A percentile compares a stretch with the other conserved stretches of the same genome.
Conservation (phyloP, 2,888 invertebrate species). For the Drosophila neutralis region DNA sequence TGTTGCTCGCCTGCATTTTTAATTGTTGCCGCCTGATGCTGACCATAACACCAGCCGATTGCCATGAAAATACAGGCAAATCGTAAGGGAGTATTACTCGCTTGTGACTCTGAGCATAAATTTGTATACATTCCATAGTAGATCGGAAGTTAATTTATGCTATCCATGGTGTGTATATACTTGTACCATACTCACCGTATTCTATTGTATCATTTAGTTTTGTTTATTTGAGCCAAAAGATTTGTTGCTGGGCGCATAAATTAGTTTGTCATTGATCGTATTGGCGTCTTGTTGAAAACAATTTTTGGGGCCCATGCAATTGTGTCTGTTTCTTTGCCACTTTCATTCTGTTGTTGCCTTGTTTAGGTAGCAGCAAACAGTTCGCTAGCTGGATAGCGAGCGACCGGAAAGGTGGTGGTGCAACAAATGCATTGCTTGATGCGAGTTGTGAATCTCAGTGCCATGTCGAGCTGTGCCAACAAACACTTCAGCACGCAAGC, state of each 20-base stretch:
- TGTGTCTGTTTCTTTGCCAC: slow-evolving; percentile 30
- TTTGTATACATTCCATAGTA: slow-evolving; percentile 67
- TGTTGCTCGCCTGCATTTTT: slow-evolving; percentile 71
- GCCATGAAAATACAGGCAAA: slow-evolving; percentile 2
- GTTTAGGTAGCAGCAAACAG: slow-evolving; percentile 42
- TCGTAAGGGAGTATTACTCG: slow-evolving; percentile 13
- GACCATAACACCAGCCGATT: slow-evolving; percentile 74
- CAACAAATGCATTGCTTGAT: slow-evolving; percentile 50
- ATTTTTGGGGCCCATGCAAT: slow-evolving; percentile 21
- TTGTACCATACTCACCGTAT: neutral
- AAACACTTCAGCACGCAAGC: slow-evolving; percentile 76
- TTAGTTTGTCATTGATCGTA: slow-evolving; percentile 75
- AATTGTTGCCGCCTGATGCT: slow-evolving; percentile 78
- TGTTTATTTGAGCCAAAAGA: slow-evolving; percentile 76
- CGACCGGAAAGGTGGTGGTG: slow-evolving; percentile 48
- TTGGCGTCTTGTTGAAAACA: slow-evolving; percentile 56
- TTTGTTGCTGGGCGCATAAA: slow-evolving; percentile 78
- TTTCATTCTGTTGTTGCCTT: slow-evolving; percentile 25
- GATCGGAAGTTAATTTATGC: slow-evolving; percentile 78
- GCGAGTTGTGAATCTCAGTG: slow-evolving; percentile 46
- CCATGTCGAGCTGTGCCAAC: slow-evolving; percentile 53
- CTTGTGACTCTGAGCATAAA: slow-evolving; percentile 58
- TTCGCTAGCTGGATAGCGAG: neutral
- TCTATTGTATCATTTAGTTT: slow-evolving; percentile 56
- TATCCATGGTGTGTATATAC: slow-evolving; percentile 42